Evolutionary conservation across 1,140 invertebrate genomes (phyloP), one percentile per base, ranked within the genome.

Genomic region (Drosophila pachea): DNA sequence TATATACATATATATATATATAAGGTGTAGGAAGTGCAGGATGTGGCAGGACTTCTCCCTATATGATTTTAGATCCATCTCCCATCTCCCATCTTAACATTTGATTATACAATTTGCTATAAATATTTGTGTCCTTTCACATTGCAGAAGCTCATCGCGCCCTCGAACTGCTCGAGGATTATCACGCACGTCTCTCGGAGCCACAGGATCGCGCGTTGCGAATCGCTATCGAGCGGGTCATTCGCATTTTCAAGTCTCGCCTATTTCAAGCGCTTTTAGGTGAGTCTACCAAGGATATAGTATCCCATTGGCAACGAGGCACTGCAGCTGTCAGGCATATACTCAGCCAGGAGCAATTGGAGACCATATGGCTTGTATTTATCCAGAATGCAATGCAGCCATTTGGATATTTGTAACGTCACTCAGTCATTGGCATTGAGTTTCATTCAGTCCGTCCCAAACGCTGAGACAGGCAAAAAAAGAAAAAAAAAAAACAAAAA

Each of bases 251-350:
- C 93, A 99, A 99, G 91, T 98, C 96, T 73, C 92, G 97, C 74
- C 94, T 99, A 58, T 99, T 99, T 92, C 97, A 99, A 91, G 97
- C 98, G 67, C 91, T 99, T 73, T 92, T 99, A 90, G 97, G 97
- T 99, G 92, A 95, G 95, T 93, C 45, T 9, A 29, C 7, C n/a
- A 40, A 7, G 8, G 6, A 7, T 16, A 0, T 45, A 14, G n/a
- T n/a, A n/a, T n/a, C n/a, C n/a, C n/a, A n/a, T n/a, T n/a, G n/a
- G n/a, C n/a, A n/a, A n/a, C n/a, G n/a, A n/a, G n/a, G n/a, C n/a
- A n/a, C n/a, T n/a, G n/a, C n/a, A n/a, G n/a, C n/a, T n/a, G n/a
- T n/a, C n/a, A n/a, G n/a, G n/a, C n/a, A n/a, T n/a, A n/a, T n/a
- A n/a, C n/a, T n/a, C n/a, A n/a, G n/a, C n/a, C n/a, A n/a, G n/a